Base-by-base conservation (phyloP, 2,797 vertebrate species). In the Halcyon chelicuti region DNA sequence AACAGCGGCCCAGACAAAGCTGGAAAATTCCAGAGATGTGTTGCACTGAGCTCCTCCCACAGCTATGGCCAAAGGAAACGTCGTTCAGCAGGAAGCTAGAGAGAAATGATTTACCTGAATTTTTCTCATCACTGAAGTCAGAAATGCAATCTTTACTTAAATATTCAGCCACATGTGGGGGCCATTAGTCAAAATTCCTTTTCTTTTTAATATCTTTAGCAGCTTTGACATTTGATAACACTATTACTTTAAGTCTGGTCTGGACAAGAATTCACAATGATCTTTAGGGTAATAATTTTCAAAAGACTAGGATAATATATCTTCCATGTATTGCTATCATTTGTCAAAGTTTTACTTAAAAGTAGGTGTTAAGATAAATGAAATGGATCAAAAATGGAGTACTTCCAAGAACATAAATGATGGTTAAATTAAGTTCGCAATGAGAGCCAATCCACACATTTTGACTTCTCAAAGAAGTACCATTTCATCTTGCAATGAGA, bases 261-360 rank as follows among this genome's bases (percentile, higher is more conserved):
- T 72, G 54, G 79, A 85, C 51, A 86, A 84, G 83, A 94, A 90
- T 33, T 84, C 74, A 79, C 47, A 44, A 44, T 31, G 49, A 72
- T 87, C 37, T 62, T 94, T 37, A 88, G 65, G 73, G 91, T 90
- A 93, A 77, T 26, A 23, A 71, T 78, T 94, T 96, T 57, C 33
- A 42, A 88, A 94, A 90, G 62, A 81, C 76, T 80, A 7, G 3
- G 31, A 25, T 94, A 88, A 89, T 82, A 47, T 82, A 70, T 47
- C 85, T 86, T 58, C 73, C 25, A 22, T 4, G 22, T 68, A 75
- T 73, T 84, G 54, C 76, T 37, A 42, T 88, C 12, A 95, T 86
- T 90, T 86, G 70, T 86, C 93, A 93, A 79, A 60, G 62, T 86
- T 92, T 81, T 81, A 73, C 82, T 84, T 88, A 92, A 90, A 90